These are phyloP conservation scores for Gorsachius magnificus DNA, from an alignment of 2,797 vertebrate species.

Conservation along the genomic window DNA sequence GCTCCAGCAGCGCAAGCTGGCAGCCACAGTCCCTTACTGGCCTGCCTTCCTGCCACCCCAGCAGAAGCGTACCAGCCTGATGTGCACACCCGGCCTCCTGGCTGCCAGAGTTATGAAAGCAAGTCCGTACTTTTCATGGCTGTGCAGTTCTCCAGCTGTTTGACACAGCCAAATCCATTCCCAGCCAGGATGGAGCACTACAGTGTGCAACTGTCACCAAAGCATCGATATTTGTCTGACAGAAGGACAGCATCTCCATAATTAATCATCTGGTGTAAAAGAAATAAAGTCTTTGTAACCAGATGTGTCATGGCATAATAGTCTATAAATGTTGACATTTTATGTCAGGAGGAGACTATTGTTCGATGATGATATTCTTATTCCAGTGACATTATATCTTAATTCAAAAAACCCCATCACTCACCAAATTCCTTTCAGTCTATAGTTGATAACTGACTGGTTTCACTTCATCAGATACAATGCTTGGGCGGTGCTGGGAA, in stretches of 20 bases:
- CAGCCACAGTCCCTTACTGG: neutral
- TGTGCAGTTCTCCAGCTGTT: neutral
- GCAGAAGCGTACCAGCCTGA: neutral
- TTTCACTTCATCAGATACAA: neutral
- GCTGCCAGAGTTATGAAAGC: conserved; percentile 17
- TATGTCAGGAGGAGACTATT: conserved; percentile 61
- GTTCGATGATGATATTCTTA: conserved; percentile 54
- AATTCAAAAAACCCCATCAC: conserved; percentile 65
- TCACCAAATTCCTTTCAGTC: conserved; percentile 24
- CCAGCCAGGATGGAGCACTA: neutral
- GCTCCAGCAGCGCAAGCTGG: neutral
- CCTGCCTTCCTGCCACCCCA: neutral
- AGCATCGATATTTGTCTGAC: conserved; percentile 7
- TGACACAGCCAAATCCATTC: neutral
- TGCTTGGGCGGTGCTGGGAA: neutral
- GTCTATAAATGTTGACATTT: conserved; percentile 70
- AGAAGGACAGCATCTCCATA: conserved; percentile 66
- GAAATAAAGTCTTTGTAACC: conserved; percentile 61
- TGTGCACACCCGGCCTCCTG: conserved; percentile 10
- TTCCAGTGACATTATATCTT: conserved; percentile 56
- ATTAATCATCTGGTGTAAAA: conserved; percentile 64
- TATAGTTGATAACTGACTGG: neutral
- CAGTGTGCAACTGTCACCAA: conserved; percentile 27
- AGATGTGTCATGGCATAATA: conserved; percentile 8
- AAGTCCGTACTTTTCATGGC: neutral